Evolutionary conservation across 2,888 invertebrate species (phyloP).

Genomic region (Drosophila bunnanda): DNA sequence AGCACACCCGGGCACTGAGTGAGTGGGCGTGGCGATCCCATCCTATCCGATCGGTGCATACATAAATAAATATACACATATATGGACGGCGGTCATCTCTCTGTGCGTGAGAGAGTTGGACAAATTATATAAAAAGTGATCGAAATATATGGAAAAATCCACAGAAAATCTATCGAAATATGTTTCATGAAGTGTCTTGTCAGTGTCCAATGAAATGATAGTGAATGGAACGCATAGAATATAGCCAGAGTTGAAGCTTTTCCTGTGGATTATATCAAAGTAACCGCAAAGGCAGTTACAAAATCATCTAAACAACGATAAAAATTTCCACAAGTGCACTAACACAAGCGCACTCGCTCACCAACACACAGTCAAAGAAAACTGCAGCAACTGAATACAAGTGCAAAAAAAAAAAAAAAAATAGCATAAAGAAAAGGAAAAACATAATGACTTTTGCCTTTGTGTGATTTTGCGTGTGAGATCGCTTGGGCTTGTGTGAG

Average conservation of each 20-base stretch:
- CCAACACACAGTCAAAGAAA: conserved; percentile 39
- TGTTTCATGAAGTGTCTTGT: neutral
- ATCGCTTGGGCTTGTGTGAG: conserved; percentile 28
- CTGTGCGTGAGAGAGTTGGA: conserved; percentile 27
- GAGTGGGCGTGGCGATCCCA: conserved; percentile 48
- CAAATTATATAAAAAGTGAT: conserved; percentile 71
- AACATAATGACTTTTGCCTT: conserved; percentile 41
- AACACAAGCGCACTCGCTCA: conserved; percentile 38
- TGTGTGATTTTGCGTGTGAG: conserved; percentile 34
- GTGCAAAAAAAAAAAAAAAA: conserved; percentile 24
- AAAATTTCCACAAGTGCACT: conserved; percentile 64
- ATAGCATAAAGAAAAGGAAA: conserved; percentile 15
- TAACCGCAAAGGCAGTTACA: conserved; percentile 43
- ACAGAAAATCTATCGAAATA: conserved; percentile 1
- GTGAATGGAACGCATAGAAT: conserved; percentile 11
- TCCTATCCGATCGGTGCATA: conserved; percentile 58
- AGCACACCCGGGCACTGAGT: conserved; percentile 46
- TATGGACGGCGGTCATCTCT: conserved; percentile 26
- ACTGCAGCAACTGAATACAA: conserved; percentile 41
- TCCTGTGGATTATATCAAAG: conserved; percentile 19
- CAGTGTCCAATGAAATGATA: neutral
- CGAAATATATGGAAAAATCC: conserved; percentile 14
- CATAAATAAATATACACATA: conserved; percentile 22
- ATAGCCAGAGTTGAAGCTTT: conserved; percentile 16
- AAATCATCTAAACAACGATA: conserved; percentile 45